These are phyloP conservation scores for Micromussa lordhowensis DNA, from an alignment of 92 coral and sea anemone species.

Conservation along the genomic window DNA sequence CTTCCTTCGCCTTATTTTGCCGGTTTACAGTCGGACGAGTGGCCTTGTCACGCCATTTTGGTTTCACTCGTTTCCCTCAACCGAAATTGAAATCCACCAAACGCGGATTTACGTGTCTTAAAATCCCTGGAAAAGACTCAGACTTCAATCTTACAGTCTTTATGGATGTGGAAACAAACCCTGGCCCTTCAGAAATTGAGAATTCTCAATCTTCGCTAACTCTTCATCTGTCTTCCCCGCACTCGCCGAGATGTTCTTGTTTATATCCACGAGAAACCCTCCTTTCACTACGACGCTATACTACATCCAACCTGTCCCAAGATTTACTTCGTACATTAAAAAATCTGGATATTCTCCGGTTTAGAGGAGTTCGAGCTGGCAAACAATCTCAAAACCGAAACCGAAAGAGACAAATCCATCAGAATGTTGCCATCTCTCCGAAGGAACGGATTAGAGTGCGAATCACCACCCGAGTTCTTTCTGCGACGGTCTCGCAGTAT, in stretches of 20 bases:
- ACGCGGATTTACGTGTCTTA: conserved; percentile 44
- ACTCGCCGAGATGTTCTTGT: conserved; percentile 32
- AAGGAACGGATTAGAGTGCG: no score
- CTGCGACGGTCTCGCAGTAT: conserved; percentile 13
- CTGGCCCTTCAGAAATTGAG: conserved; percentile 35
- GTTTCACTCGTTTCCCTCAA: conserved; percentile 55
- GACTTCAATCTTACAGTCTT: conserved; percentile 39
- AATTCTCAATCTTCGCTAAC: conserved; percentile 31
- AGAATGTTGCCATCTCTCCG: no score
- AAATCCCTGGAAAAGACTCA: no score
- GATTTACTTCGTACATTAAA: conserved; percentile 50
- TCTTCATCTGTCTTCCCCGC: conserved; percentile 8
- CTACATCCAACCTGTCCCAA: conserved; percentile 56
- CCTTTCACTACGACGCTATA: conserved; percentile 36
- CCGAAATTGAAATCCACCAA: conserved; percentile 51
- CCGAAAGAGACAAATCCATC: no score
- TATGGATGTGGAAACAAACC: conserved; percentile 35
- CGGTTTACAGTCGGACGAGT: conserved; percentile 15
- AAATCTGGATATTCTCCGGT: conserved; percentile 54
- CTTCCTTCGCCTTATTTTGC: conserved; percentile 27
- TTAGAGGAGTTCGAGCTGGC: conserved; percentile 61
- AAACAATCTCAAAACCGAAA: conserved; percentile 39
- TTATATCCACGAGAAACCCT: conserved; percentile 46
- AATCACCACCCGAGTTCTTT: no score
- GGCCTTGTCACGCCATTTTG: conserved; percentile 51